Percentiles rank a stretch among this genome's conserved stretches.
These are phyloP conservation scores for Chaenodraco wilsoni DNA, from an alignment of 2,797 vertebrate genomes.

Conservation along the genomic window DNA sequence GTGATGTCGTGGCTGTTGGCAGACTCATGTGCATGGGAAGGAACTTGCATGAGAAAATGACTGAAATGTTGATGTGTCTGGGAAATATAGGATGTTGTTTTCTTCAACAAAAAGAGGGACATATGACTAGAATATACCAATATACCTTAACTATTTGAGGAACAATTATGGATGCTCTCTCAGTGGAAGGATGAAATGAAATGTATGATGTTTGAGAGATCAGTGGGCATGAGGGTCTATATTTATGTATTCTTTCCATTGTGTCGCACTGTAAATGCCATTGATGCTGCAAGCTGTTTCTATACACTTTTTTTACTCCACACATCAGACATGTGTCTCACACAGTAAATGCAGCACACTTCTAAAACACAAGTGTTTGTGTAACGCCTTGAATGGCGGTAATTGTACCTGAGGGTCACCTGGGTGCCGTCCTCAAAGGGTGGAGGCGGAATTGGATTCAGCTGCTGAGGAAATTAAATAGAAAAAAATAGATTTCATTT, in stretches of 20 bases:
- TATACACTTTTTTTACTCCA: background rate
- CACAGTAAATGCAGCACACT: constrained; percentile 17
- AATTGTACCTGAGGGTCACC: constrained; percentile 72
- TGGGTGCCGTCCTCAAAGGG: constrained; percentile 65
- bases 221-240: background rate
- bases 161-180: constrained; percentile 2
- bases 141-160: background rate
- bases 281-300: background rate
- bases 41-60: constrained; percentile 23
- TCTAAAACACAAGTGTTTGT: constrained; percentile 52
- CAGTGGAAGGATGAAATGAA: constrained; percentile 9
- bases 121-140: background rate
- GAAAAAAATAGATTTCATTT: constrained; percentile 78
- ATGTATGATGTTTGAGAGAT: constrained; percentile 22
- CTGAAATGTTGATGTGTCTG: constrained; percentile 52
- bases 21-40: constrained; percentile 15
- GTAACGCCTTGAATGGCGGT: constrained; percentile 50
- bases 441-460: constrained; percentile 76
- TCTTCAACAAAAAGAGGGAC: constrained; percentile 6
- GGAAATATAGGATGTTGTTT: constrained; percentile 31
- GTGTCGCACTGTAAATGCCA: constrained; percentile 19
- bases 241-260: constrained; percentile 5
- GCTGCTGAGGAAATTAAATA: constrained; percentile 78
- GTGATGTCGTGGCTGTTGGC: constrained; percentile 35
- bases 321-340: constrained; percentile 22